Conservation (phyloP, 2,888 invertebrate species). For the Amitus sp. region DNA sequence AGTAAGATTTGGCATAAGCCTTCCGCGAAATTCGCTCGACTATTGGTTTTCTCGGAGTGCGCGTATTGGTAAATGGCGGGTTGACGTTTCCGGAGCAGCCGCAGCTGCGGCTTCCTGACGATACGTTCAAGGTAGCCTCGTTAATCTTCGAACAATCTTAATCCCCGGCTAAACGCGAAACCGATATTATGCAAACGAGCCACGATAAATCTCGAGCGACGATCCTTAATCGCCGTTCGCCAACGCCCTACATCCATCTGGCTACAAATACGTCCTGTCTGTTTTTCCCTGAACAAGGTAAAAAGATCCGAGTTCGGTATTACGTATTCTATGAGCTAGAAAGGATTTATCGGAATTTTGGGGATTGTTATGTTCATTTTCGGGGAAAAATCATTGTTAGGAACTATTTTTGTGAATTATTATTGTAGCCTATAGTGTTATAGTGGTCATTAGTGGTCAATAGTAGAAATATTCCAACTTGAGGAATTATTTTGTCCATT, state of each 20-base stretch:
- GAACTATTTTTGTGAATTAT: too few species aligned
- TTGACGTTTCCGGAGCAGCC: slow-evolving; percentile 18
- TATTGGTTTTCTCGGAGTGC: slow-evolving; percentile 17
- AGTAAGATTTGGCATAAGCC: slow-evolving; percentile 20
- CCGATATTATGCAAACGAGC: slow-evolving; percentile 57
- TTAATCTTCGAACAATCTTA: slow-evolving; percentile 58
- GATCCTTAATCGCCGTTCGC: slow-evolving; percentile 29
- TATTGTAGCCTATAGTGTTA: too few species aligned
- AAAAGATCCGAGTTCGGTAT: too few species aligned
- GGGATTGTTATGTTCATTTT: too few species aligned
- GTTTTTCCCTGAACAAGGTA: too few species aligned
- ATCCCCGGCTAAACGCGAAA: slow-evolving; percentile 56
- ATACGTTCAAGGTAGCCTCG: slow-evolving; percentile 37
- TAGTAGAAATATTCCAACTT: too few species aligned
- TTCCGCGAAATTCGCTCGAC: slow-evolving; percentile 17
- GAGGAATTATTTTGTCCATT: too few species aligned
- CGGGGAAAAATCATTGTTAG: too few species aligned
- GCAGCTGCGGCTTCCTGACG: slow-evolving; percentile 24
- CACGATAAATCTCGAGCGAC: slow-evolving; percentile 46
- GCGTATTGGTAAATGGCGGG: slow-evolving; percentile 16
- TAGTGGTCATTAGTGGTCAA: too few species aligned
- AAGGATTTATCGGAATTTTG: too few species aligned
- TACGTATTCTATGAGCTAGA: too few species aligned
- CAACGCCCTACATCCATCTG: slow-evolving; percentile 15
- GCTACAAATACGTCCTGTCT: not conserved